These are phyloP conservation scores for Cetonia aurata DNA, from an alignment of 2,888 invertebrate genomes.

Conservation along the genomic window DNA sequence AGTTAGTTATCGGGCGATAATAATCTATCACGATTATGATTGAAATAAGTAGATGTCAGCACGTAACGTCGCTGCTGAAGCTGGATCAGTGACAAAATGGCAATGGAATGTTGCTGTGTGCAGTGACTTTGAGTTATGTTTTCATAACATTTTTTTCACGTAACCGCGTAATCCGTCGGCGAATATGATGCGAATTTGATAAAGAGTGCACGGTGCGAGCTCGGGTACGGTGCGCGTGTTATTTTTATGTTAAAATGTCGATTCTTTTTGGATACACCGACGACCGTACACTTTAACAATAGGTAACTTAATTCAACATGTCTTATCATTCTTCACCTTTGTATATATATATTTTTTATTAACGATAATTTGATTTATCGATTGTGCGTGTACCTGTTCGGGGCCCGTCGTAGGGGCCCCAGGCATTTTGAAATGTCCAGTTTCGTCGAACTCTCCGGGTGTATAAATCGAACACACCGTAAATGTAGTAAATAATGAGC, in stretches of 20 bases:
- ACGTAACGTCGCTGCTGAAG: conserved; percentile 51
- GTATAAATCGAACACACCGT: conserved; percentile 14
- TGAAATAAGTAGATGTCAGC: conserved; percentile 53
- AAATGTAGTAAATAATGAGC: conserved; percentile 40
- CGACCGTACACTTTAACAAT: conserved; percentile 65
- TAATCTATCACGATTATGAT: conserved; percentile 44
- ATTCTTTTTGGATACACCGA: conserved; percentile 64
- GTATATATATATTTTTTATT: conserved; percentile 59
- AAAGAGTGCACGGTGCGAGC: conserved; percentile 54
- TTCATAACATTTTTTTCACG: conserved; percentile 58
- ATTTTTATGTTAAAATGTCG: conserved; percentile 53
- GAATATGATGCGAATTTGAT: conserved; percentile 58
- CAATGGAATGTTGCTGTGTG: conserved; percentile 66
- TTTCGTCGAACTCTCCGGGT: not conserved
- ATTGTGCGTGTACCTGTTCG: conserved; percentile 44
- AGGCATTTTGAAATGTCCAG: conserved; percentile 12
- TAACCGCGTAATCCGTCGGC: conserved; percentile 55
- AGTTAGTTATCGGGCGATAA: conserved; percentile 23
- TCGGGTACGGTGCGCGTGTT: conserved; percentile 56
- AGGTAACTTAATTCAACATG: conserved; percentile 66
- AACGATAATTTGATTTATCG: conserved; percentile 60
- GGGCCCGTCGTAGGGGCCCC: not conserved
- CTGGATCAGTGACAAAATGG: conserved; percentile 66
- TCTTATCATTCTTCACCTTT: conserved; percentile 65
- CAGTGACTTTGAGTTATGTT: conserved; percentile 64